phyloP scores from a whole-genome alignment of 2,888 invertebrate species.

The Adineta ricciae region DNA sequence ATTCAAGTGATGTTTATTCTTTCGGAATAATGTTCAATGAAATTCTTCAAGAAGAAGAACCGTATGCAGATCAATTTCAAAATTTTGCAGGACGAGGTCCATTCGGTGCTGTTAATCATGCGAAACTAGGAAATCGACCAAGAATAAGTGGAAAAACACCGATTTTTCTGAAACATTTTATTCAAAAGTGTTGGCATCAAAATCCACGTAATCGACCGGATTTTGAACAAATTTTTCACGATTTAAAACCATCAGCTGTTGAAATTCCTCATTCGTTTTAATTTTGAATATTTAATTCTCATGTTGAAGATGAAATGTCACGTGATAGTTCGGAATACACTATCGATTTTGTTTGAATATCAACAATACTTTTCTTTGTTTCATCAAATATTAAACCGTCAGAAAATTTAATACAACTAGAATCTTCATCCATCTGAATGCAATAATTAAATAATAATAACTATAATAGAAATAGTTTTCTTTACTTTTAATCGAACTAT shows the following conservation, averaged over 20 bases:
- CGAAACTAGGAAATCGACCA: constrained; percentile 28
- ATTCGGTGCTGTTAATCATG: constrained; percentile 27
- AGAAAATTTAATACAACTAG: too few relatives aligned
- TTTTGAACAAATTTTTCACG: not conserved
- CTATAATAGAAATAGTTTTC: too few relatives aligned
- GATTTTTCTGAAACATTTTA: not conserved
- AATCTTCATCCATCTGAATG: too few relatives aligned
- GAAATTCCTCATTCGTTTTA: not conserved
- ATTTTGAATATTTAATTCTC: too few relatives aligned
- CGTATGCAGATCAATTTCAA: constrained; percentile 22
- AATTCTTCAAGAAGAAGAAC: constrained; percentile 31
- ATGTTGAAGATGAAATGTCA: too few relatives aligned
- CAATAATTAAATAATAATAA: too few relatives aligned
- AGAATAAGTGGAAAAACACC: not conserved
- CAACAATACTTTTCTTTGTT: too few relatives aligned
- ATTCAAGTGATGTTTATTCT: constrained; percentile 26
- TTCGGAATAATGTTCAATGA: constrained; percentile 31
- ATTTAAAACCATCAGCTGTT: not conserved
- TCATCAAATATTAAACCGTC: too few relatives aligned
- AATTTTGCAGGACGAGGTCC: constrained; percentile 28
- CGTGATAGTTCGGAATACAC: too few relatives aligned
- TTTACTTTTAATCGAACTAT: too few relatives aligned
- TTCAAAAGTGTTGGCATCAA: not conserved
- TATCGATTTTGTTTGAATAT: too few relatives aligned
- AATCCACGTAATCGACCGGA: not conserved